A percentile compares a stretch with the other conserved stretches of the same genome.
phyloP scores from a whole-genome alignment of 2,888 invertebrate species.

The Xestia c-nigrum region DNA sequence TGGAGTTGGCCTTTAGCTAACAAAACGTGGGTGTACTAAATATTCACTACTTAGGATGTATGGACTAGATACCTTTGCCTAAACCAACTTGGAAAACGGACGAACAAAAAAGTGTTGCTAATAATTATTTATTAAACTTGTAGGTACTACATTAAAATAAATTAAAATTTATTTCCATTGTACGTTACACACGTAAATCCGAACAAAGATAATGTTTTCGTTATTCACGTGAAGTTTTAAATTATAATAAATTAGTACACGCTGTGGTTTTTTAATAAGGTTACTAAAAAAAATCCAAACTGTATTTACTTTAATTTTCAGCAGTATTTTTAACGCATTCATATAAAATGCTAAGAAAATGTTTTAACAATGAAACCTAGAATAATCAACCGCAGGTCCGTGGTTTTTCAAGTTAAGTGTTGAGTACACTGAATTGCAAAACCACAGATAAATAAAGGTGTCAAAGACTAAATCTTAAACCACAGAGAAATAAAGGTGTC shows the following conservation, averaged over 20 bases:
- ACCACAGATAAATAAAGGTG: neutral
- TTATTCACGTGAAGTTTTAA: conserved; percentile 6
- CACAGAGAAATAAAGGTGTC: too few relatives aligned
- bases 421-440: neutral
- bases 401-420: neutral
- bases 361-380: neutral
- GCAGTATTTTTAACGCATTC: neutral
- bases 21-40: too few relatives aligned
- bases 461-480: neutral
- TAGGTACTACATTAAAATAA: neutral
- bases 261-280: neutral
- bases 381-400: neutral
- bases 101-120: neutral
- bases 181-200: neutral
- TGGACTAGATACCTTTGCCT: neutral
- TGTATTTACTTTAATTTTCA: neutral
- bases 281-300: neutral
- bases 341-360: neutral
- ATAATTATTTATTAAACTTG: neutral
- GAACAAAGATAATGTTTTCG: conserved; percentile 12
- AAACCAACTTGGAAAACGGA: neutral
- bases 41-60: neutral
- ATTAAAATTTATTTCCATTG: neutral
- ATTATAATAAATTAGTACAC: neutral
- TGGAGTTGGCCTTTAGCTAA: too few relatives aligned